phyloP scores from a whole-genome alignment of 2,797 vertebrate species.

The Coreius guichenoti region DNA sequence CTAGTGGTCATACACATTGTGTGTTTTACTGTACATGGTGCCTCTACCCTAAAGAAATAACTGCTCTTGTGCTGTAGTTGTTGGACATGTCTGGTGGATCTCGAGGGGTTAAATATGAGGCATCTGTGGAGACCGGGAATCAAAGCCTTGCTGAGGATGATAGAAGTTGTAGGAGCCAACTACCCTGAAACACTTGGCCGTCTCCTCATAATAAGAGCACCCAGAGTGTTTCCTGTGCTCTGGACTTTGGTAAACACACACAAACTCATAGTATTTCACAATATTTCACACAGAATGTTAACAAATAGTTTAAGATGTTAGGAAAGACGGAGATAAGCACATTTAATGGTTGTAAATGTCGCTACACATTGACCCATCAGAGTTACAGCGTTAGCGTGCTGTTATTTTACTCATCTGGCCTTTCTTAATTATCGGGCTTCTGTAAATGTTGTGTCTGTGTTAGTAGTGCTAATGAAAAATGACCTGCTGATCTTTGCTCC shows the following conservation, averaged over 20 bases:
- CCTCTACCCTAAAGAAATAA: neutral
- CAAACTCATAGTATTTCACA: slow-evolving; percentile 1
- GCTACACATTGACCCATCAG: slow-evolving; percentile 3
- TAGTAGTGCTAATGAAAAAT: slow-evolving; percentile 19
- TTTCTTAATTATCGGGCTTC: slow-evolving; percentile 20
- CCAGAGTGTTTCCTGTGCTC: slow-evolving; percentile 91
- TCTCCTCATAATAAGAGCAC: slow-evolving; percentile 89
- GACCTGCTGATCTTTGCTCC: slow-evolving; percentile 9
- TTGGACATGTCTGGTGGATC: slow-evolving; percentile 94
- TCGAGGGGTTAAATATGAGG: slow-evolving; percentile 94
- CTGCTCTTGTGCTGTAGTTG: slow-evolving; percentile 74
- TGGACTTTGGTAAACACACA: slow-evolving; percentile 89
- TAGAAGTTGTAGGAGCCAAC: slow-evolving; percentile 93
- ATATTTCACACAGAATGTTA: neutral
- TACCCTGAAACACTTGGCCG: slow-evolving; percentile 93
- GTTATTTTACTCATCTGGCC: slow-evolving; percentile 8
- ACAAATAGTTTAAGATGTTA: neutral
- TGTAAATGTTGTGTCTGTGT: slow-evolving; percentile 39
- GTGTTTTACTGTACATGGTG: neutral
- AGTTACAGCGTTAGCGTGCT: neutral
- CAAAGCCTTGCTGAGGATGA: slow-evolving; percentile 89
- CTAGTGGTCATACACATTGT: neutral
- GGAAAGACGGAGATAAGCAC: neutral
- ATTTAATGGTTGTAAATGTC: slow-evolving; percentile 26
- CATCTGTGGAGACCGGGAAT: slow-evolving; percentile 94